Base-by-base conservation (phyloP, 2,888 invertebrate species). In the Euzophera pinguis region DNA sequence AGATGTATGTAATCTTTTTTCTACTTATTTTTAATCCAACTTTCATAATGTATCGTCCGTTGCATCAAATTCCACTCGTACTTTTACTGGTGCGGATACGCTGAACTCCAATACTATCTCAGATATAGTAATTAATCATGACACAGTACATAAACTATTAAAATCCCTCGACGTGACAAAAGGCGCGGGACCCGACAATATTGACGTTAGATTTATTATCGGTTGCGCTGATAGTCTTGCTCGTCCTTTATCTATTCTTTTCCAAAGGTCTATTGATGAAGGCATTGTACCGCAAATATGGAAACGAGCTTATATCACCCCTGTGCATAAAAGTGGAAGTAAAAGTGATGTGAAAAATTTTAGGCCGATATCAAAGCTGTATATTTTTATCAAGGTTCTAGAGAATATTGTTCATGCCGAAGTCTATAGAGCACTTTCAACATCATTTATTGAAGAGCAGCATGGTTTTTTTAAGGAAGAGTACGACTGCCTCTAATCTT, bases 101-200 rank as follows among this genome's bases (percentile, higher is more conserved):
- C 27, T 12, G 5, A 32, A n/a, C n/a, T n/a, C n/a, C n/a, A n/a
- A n/a, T n/a, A n/a, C n/a, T n/a, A n/a, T n/a, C n/a, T n/a, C n/a
- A n/a, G n/a, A n/a, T n/a, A n/a, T n/a, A n/a, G n/a, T n/a, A n/a
- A n/a, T n/a, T n/a, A n/a, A n/a, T n/a, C n/a, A n/a, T n/a, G n/a
- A n/a, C n/a, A n/a, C n/a, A n/a, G n/a, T n/a, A n/a, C n/a, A n/a
- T n/a, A n/a, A n/a, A n/a, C n/a, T n/a, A n/a, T n/a, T n/a, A n/a
- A n/a, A n/a, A n/a, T n/a, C n/a, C n/a, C n/a, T n/a, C n/a, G n/a
- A n/a, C n/a, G n/a, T n/a, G n/a, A n/a, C n/a, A n/a, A n/a, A n/a
- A n/a, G n/a, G n/a, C n/a, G n/a, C n/a, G n/a, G 62, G 62, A 0
- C 59, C 60, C 0, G 62, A 63, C 27, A 8, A 45, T 5, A 54